phyloP scores from a whole-genome alignment of 1,140 invertebrate genomes.

The Condylostylus longicornis region DNA sequence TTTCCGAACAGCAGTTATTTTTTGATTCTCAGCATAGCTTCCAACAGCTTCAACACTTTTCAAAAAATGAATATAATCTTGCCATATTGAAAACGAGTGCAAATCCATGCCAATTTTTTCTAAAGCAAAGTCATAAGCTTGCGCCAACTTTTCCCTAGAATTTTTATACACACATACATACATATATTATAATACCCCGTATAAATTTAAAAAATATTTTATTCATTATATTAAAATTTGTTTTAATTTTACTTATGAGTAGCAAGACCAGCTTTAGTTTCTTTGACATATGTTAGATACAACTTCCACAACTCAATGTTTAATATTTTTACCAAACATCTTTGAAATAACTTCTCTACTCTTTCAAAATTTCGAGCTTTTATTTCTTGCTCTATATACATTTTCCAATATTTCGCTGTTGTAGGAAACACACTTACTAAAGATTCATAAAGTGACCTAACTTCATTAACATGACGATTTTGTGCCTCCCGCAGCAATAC shows the following conservation, averaged over 20 bases:
- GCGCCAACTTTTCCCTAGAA: constrained; percentile 93
- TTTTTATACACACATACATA: neutral
- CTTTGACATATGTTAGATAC: constrained; percentile 95
- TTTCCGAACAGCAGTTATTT: constrained; percentile 93
- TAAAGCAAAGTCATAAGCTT: constrained; percentile 97
- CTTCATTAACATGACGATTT: constrained; percentile 78
- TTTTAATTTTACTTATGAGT: constrained; percentile 75
- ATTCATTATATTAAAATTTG: neutral
- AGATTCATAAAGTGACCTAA: constrained; percentile 82
- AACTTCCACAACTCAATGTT: constrained; percentile 98
- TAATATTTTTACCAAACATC: constrained; percentile 94
- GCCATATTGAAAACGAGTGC: constrained; percentile 90
- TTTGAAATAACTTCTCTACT: constrained; percentile 97
- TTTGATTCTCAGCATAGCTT: constrained; percentile 98
- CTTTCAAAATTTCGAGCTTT: constrained; percentile 89
- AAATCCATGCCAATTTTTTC: constrained; percentile 99
- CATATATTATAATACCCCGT: neutral
- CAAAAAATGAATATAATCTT: constrained; percentile 95
- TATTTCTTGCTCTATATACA: constrained; percentile 99
- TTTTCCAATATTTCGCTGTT: constrained; percentile 95
- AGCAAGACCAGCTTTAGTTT: constrained; percentile 83
- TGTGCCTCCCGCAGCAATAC: constrained; percentile 84
- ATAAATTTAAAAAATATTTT: neutral
- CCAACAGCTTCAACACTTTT: constrained; percentile 94
- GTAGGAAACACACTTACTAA: constrained; percentile 88